Evolutionary conservation across 2,888 invertebrate species (phyloP).

Genomic region (Drosophila aldrichi): DNA sequence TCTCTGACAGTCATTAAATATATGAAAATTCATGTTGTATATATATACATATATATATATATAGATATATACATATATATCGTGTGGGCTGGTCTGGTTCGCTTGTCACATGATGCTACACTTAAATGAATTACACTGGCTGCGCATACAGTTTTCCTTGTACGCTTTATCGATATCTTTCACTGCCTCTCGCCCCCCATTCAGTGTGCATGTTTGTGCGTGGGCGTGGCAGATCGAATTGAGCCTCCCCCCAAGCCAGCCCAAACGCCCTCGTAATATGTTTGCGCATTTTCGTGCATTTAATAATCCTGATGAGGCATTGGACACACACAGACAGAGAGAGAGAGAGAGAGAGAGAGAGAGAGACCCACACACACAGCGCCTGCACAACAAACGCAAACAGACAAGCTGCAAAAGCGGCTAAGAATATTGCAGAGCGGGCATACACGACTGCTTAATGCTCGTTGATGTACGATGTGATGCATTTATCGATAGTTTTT

Average conservation of each 20-base stretch:
- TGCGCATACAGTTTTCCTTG: slow-evolving; percentile 20
- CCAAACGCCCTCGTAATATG: slow-evolving; percentile 31
- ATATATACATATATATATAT: neutral
- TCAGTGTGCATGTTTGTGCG: neutral
- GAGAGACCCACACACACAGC: neutral
- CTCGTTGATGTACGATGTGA: neutral
- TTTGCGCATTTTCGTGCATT: slow-evolving; percentile 47
- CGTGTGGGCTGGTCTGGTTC: neutral
- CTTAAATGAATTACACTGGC: slow-evolving; percentile 71
- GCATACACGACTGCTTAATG: neutral
- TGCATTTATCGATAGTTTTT: neutral
- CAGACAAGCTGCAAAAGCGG: neutral
- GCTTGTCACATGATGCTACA: slow-evolving; percentile 25
- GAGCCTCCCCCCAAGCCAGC: neutral
- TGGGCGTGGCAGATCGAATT: slow-evolving; percentile 25
- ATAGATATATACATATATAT: neutral
- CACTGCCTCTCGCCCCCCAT: neutral
- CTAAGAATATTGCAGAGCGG: neutral
- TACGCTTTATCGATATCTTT: slow-evolving; percentile 12
- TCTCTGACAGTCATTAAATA: slow-evolving; percentile 71
- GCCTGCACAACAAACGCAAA: neutral
- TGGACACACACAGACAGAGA: slow-evolving; percentile 5
- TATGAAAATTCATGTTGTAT: slow-evolving; percentile 69
- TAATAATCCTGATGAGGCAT: slow-evolving; percentile 53
- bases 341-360: too few relatives aligned